Conservation (phyloP, 2,797 vertebrate genomes). For the Sebastes dallii region DNA sequence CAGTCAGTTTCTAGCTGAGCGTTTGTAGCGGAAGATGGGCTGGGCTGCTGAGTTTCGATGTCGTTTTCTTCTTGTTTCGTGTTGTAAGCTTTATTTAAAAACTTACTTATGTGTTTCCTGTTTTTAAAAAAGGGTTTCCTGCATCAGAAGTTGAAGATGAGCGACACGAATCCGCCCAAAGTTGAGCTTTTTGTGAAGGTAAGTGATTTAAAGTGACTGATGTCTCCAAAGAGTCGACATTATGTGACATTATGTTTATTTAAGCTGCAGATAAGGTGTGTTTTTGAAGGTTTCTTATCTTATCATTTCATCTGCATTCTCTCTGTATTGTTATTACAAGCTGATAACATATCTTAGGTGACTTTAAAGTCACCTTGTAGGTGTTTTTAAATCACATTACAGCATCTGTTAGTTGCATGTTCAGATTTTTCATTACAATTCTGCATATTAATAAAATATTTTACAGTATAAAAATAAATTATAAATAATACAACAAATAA, state of each 20-base stretch:
- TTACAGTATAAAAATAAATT: too few species aligned
- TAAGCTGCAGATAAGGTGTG: neutral
- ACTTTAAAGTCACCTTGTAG: neutral
- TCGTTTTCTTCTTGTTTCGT: neutral
- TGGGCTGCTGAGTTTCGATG: slow-evolving; percentile 35
- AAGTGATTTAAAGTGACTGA: slow-evolving; percentile 31
- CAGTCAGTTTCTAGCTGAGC: neutral
- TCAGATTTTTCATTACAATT: too few species aligned
- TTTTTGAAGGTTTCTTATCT: neutral
- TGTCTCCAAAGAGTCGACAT: neutral
- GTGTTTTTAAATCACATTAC: neutral
- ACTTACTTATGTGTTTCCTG: neutral
- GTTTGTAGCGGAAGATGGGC: slow-evolving; percentile 49
- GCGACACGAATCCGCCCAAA: slow-evolving; percentile 70
- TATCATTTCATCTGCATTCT: neutral
- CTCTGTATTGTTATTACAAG: neutral
- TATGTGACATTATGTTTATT: neutral
- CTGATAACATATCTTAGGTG: neutral
- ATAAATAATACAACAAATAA: too few species aligned
- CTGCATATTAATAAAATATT: too few species aligned
- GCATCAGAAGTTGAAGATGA: slow-evolving; percentile 69
- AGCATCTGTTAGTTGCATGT: neutral
- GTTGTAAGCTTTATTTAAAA: neutral
- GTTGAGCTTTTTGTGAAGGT: slow-evolving; percentile 87
- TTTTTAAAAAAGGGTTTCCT: neutral